Evolutionary conservation across 2,113 vertebrate genomes (phyloP), one percentile per base, ranked within the genome.

Genomic region (western clawed frog (Xenopus tropicalis)): DNA sequence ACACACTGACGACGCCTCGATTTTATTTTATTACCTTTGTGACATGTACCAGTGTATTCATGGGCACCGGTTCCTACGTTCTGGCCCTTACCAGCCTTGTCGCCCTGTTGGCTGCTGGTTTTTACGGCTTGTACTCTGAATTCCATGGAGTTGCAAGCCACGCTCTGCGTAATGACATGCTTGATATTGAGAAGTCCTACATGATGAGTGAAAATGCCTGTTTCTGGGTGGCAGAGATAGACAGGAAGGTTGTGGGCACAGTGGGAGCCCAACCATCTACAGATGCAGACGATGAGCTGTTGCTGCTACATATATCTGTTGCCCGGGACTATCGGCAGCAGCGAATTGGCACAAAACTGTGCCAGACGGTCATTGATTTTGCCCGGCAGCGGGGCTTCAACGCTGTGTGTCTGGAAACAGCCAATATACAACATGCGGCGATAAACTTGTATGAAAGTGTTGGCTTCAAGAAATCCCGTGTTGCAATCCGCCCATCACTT

Each of bases 171-270:
- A 63, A 61, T 12, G 80, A 82, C 56, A 1, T 85, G 63, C 24
- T 37, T 19, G 79, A 82, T 42, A 81, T 85, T 61, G 64, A 59
- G 25, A 66, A 79, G 20, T 46, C 65, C 71, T 85, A 85, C 72
- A 0, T 82, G 11, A 43, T 52, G 1, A 16, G 23, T 1, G 0
- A 0, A 0, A 77, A 72, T 17, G 83, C 80, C 69, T 83, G 79
- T 74, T 86, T 86, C 81, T 84, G 82, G 82, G 81, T 85, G 65
- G 83, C 66, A 1, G 82, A 85, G 62, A 65, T 43, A 2, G 52
- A 57, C 13, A 74, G 75, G 14, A 16, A 61, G n/a, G 71, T 82
- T n/a, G 78, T 85, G 21, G 85, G 83, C 37, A 85, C 51, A 0
- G 81, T 85, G 24, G 78, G 68, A 2, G 78, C 59, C 14, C n/a